Percentiles rank a stretch among this genome's conserved stretches.
These are phyloP conservation scores for Hirundo rustica DNA, from an alignment of 2,797 vertebrate species.

Conservation along the genomic window DNA sequence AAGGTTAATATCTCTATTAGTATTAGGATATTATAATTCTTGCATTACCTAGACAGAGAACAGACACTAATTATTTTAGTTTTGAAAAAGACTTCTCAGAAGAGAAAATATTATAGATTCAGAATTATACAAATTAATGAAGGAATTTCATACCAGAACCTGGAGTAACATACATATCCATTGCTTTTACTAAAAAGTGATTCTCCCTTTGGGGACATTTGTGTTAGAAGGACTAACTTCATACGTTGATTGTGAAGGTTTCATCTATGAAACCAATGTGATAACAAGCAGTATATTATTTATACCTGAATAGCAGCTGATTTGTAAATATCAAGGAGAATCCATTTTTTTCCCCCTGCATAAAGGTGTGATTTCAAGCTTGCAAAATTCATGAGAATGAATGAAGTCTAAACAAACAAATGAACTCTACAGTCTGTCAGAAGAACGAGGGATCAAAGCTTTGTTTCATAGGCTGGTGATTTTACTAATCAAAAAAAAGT, in stretches of 20 bases:
- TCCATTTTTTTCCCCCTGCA: fast-evolving
- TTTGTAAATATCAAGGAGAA: not conserved
- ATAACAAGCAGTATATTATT: not conserved
- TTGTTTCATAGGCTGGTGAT: not conserved
- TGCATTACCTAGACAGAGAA: not conserved
- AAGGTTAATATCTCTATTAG: not conserved
- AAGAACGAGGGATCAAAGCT: not conserved
- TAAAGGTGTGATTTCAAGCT: not conserved
- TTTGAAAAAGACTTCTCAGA: not conserved
- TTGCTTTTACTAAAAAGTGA: not conserved
- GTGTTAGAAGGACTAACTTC: not conserved
- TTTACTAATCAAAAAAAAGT: not conserved
- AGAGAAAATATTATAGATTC: not conserved
- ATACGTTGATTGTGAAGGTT: not conserved
- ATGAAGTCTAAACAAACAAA: not conserved
- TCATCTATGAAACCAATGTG: not conserved
- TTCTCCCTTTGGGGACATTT: not conserved
- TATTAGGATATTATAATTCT: not conserved
- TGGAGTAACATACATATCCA: not conserved
- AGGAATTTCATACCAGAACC: not conserved
- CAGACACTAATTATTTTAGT: not conserved
- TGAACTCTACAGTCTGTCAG: not conserved
- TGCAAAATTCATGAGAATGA: not conserved
- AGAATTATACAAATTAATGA: not conserved
- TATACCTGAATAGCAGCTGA: not conserved